Conservation (phyloP, 2,888 invertebrate genomes). For the Luperina testacea region DNA sequence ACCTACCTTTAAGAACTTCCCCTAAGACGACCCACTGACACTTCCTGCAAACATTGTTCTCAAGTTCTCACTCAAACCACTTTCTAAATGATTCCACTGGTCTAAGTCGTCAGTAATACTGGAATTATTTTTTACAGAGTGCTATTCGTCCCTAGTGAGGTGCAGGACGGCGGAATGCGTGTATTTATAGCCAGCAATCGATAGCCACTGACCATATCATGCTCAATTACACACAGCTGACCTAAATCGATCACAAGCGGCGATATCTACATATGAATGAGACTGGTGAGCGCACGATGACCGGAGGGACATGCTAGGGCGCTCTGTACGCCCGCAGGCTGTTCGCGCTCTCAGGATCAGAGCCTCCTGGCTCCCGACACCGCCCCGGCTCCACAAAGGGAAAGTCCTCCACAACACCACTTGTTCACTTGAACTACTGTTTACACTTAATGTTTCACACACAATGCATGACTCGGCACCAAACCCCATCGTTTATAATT, state of each 20-base stretch:
- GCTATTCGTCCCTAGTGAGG: constrained; percentile 68
- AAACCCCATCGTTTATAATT: constrained; percentile 71
- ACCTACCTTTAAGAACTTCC: background rate
- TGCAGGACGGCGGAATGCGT: constrained; percentile 80
- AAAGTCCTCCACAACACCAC: constrained; percentile 48
- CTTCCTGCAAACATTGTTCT: background rate
- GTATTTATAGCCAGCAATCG: constrained; percentile 71
- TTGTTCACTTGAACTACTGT: constrained; percentile 38
- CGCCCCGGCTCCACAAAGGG: constrained; percentile 53
- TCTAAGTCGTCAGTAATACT: background rate
- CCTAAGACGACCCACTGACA: too few relatives aligned
- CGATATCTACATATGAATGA: constrained; percentile 43
- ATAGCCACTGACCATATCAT: constrained; percentile 64
- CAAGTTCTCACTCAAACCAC: background rate
- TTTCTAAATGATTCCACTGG: background rate
- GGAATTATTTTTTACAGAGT: background rate
- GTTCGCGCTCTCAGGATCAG: constrained; percentile 36
- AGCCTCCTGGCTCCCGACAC: constrained; percentile 62
- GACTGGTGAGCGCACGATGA: constrained; percentile 20
- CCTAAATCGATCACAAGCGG: constrained; percentile 36
- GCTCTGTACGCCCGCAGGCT: constrained; percentile 25
- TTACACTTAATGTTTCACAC: constrained; percentile 47
- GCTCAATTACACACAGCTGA: constrained; percentile 48
- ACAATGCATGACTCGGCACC: constrained; percentile 59
- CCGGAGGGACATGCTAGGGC: constrained; percentile 49